A percentile compares a stretch with the other conserved stretches of the same genome.
Evolutionary conservation across 2,113 vertebrate genomes (phyloP).

Genomic region (Illadopsis cleaveri): DNA sequence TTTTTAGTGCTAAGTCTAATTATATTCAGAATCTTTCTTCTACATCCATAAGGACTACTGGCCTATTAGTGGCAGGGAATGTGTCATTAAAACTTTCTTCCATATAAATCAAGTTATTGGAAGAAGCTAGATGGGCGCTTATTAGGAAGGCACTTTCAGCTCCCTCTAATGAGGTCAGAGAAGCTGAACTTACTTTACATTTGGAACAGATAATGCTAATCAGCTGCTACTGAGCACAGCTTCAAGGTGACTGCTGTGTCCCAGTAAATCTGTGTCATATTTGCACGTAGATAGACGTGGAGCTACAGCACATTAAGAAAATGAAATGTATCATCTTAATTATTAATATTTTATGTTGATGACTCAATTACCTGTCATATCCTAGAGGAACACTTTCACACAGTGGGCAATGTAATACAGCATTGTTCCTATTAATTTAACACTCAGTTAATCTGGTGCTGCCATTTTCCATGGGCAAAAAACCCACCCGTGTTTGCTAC

Average conservation of each 20-base stretch:
- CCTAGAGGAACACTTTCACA: neutral
- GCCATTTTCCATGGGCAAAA: neutral
- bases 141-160: neutral
- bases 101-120: neutral
- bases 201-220: conserved; percentile 32
- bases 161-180: conserved; percentile 33
- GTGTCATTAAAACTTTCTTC: neutral
- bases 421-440: neutral
- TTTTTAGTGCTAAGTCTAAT: neutral
- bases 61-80: neutral
- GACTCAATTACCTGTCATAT: neutral
- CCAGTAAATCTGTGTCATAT: conserved; percentile 21
- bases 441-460: neutral
- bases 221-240: conserved; percentile 12
- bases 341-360: conserved; percentile 21
- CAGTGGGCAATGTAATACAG: neutral
- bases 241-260: conserved; percentile 39
- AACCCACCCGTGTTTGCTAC: neutral
- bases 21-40: neutral
- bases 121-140: neutral
- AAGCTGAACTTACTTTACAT: conserved; percentile 35
- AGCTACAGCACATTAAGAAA: conserved; percentile 33
- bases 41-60: neutral
- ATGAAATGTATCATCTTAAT: neutral
- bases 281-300: neutral